Evolutionary conservation across 1,140 invertebrate species (phyloP).

Genomic region (Drosophila grimshawi): DNA sequence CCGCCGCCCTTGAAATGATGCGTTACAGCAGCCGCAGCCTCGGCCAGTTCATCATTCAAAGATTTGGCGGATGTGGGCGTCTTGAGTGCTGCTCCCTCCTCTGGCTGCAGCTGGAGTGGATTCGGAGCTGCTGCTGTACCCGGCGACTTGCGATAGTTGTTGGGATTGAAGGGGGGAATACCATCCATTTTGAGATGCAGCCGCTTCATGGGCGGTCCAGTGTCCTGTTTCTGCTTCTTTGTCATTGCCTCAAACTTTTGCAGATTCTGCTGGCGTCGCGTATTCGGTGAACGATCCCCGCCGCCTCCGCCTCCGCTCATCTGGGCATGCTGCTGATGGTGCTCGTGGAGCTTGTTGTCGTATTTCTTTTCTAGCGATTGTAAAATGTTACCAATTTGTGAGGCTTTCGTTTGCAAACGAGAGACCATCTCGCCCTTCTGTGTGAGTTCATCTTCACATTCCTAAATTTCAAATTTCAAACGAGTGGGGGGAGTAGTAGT

Average conservation of each 20-base stretch:
- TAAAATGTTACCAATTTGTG: conserved; percentile 95
- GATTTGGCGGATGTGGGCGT: conserved; percentile 66
- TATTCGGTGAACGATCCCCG: conserved; percentile 72
- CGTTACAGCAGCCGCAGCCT: conserved; percentile 57
- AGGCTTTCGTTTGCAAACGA: conserved; percentile 94
- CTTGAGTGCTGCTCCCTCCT: conserved; percentile 8
- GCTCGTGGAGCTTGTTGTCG: conserved; percentile 71
- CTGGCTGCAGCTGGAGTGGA: not conserved
- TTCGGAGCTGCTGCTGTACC: conserved; percentile 55
- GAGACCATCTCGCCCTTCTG: conserved; percentile 96
- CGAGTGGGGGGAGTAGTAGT: conserved; percentile 27
- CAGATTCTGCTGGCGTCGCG: conserved; percentile 78
- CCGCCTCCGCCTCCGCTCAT: conserved; percentile 35
- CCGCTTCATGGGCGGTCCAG: conserved; percentile 81
- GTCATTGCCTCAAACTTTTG: conserved; percentile 81
- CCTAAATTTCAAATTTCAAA: conserved; percentile 87
- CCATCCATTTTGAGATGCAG: conserved; percentile 82
- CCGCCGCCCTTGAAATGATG: conserved; percentile 60
- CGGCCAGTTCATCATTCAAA: conserved; percentile 44
- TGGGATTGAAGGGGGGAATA: conserved; percentile 85
- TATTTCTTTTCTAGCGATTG: conserved; percentile 94
- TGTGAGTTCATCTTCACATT: conserved; percentile 95
- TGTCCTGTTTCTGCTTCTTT: conserved; percentile 82
- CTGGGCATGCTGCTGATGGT: conserved; percentile 60
- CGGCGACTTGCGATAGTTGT: conserved; percentile 85